Conservation (phyloP, 1,140 invertebrate species). For the Meloidogyne exigua region DNA sequence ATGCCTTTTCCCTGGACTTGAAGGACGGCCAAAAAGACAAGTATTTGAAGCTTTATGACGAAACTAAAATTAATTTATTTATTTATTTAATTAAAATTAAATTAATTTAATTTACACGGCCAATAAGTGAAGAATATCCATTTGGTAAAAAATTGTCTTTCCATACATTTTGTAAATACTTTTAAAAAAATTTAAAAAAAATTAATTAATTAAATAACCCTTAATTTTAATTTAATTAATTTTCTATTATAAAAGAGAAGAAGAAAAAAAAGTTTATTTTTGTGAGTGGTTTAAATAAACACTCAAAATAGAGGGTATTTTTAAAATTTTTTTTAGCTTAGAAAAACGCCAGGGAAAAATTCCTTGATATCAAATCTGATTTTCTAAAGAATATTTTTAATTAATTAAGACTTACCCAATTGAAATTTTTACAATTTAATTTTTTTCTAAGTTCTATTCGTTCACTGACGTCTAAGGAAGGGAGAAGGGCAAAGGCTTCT, state of each 20-base stretch:
- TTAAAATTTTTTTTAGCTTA: no score
- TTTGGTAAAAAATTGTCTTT: constrained; percentile 86
- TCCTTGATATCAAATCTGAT: no score
- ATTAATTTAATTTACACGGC: constrained; percentile 35
- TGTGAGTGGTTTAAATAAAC: no score
- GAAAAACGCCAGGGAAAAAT: no score
- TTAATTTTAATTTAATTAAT: no score
- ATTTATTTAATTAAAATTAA: background rate
- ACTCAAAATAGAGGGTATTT: no score
- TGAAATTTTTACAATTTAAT: constrained; percentile 86
- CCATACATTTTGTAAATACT: constrained; percentile 87
- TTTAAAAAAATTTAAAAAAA: background rate
- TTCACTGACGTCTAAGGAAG: constrained; percentile 69
- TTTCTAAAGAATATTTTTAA: background rate
- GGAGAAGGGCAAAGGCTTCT: constrained; percentile 68
- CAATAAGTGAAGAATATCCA: constrained; percentile 6
- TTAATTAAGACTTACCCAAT: constrained; percentile 70
- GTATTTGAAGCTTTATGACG: constrained; percentile 27
- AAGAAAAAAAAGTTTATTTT: no score
- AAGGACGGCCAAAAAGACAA: constrained; percentile 53
- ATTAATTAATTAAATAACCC: no score
- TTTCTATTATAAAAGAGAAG: no score
- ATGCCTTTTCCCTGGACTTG: constrained; percentile 45
- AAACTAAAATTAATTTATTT: constrained; percentile 33
- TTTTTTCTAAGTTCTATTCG: constrained; percentile 75